Base-by-base conservation (phyloP, 2,113 vertebrate genomes). In the Anoura caudifer region DNA sequence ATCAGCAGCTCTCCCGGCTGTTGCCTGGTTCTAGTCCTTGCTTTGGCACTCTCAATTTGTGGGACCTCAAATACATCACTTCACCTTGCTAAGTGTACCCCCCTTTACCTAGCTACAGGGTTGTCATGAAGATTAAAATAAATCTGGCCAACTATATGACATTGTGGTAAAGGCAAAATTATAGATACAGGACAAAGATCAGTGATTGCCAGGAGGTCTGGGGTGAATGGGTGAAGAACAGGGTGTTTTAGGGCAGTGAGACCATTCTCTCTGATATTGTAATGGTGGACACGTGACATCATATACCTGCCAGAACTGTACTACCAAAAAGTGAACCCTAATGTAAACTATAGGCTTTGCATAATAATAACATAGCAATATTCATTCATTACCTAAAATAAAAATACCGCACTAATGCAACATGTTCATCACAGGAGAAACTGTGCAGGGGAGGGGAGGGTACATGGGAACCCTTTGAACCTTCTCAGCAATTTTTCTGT, bases 41-140 rank as follows among this genome's bases (percentile, higher is more conserved):
- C 41, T 81, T 22, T 7, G 19, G 41, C 47, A 41, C 41, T 41
- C 20, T 73, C 47, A 28, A 1, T 73, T 75, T 82, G 47, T 82
- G 61, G 54, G 67, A 85, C 38, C 63, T 61, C 80, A 95, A 63
- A 61, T 33, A 80, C 15, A 7, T 72, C 56, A 38, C 2, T 73
- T 79, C 10, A 6, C 43, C 33, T 56, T 67, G 7, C 15, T 83
- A 80, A 47, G 12, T 86, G 54, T 63, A 72, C 69, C 50, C 67
- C 67, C 31, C 36, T 93, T 63, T 72, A 69, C 5, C 20, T 54
- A 43, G 36, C 41, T 84, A 47, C 5, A 52, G 28, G 3, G 33
- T 19, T 84, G 15, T 45, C 47, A 43, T 6, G 31, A 93, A 88
- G 41, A 89, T 89, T 88, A 95, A 97, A 91, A 82, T 95, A 38